Evolutionary conservation across 1,140 invertebrate genomes (phyloP).

Genomic region (Caerostris darwini): DNA sequence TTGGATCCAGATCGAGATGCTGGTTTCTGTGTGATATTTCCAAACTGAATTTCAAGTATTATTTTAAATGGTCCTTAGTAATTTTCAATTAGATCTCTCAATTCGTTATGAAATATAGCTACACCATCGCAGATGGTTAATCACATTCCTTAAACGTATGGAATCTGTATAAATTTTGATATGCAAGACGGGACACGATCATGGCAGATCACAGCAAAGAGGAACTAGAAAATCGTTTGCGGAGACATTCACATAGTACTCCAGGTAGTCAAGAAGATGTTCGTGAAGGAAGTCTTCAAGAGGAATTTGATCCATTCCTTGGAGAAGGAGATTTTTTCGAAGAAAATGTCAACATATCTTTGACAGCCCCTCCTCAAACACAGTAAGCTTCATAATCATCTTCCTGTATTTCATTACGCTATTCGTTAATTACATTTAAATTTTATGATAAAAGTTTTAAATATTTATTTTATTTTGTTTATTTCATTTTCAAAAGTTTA

Average conservation of each 20-base stretch:
- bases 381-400: slow-evolving; percentile 82
- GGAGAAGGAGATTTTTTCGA: slow-evolving; percentile 86
- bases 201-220: slow-evolving; percentile 77
- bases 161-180: slow-evolving; percentile 55
- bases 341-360: slow-evolving; percentile 87
- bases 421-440: neutral
- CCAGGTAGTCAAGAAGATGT: slow-evolving; percentile 86
- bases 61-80: neutral
- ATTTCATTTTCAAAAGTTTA: neutral
- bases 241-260: slow-evolving; percentile 74
- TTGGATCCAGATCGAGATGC: slow-evolving; percentile 57
- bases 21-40: slow-evolving; percentile 26
- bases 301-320: slow-evolving; percentile 89
- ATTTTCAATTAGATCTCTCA: neutral
- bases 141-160: slow-evolving; percentile 38
- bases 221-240: slow-evolving; percentile 68
- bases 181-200: slow-evolving; percentile 71
- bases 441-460: neutral
- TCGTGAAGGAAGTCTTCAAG: slow-evolving; percentile 85
- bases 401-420: neutral
- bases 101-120: neutral
- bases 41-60: neutral
- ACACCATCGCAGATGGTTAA: neutral
- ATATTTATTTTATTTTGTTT: neutral
- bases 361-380: slow-evolving; percentile 85